phyloP scores from a whole-genome alignment of 2,797 vertebrate genomes.

The Poeciliopsis paucimaculata region DNA sequence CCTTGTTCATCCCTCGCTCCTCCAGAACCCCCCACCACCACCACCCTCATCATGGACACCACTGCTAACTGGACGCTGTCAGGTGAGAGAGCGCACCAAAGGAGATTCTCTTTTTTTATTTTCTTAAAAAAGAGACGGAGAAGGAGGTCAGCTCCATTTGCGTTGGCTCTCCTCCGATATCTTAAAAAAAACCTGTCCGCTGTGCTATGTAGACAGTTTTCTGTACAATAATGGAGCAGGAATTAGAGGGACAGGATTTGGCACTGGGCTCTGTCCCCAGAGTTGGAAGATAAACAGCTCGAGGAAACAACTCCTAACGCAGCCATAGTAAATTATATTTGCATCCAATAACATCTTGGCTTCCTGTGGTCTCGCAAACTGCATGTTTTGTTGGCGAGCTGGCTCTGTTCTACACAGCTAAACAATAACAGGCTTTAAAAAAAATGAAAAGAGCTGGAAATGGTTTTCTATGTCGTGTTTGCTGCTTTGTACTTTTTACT shows the following conservation, averaged over 20 bases:
- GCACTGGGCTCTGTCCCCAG: slow-evolving; percentile 50
- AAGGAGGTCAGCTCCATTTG: slow-evolving; percentile 20
- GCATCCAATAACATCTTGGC: slow-evolving; percentile 64
- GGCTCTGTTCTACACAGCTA: slow-evolving; percentile 44
- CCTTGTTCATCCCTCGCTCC: slow-evolving; percentile 72
- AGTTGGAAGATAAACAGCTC: slow-evolving; percentile 66
- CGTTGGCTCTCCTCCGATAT: slow-evolving; percentile 50
- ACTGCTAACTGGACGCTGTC: slow-evolving; percentile 77
- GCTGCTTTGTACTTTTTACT: slow-evolving; percentile 57
- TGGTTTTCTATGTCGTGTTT: slow-evolving; percentile 55
- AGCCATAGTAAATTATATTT: slow-evolving; percentile 55
- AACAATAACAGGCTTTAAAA: slow-evolving; percentile 62
- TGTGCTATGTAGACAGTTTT: slow-evolving; percentile 41
- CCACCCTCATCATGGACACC: slow-evolving; percentile 67
- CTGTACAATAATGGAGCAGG: slow-evolving; percentile 45
- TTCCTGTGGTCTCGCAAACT: slow-evolving; percentile 62
- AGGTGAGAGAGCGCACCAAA: slow-evolving; percentile 74
- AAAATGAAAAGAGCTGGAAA: slow-evolving; percentile 48
- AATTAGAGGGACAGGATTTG: slow-evolving; percentile 55
- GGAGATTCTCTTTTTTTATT: neutral
- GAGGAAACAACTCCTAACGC: slow-evolving; percentile 60
- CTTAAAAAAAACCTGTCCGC: slow-evolving; percentile 36
- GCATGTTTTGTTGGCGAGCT: slow-evolving; percentile 55
- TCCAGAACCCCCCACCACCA: slow-evolving; percentile 71
- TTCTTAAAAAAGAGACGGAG: neutral